phyloP scores from a whole-genome alignment of 2,113 vertebrate genomes.

The Eidolon helvum region DNA sequence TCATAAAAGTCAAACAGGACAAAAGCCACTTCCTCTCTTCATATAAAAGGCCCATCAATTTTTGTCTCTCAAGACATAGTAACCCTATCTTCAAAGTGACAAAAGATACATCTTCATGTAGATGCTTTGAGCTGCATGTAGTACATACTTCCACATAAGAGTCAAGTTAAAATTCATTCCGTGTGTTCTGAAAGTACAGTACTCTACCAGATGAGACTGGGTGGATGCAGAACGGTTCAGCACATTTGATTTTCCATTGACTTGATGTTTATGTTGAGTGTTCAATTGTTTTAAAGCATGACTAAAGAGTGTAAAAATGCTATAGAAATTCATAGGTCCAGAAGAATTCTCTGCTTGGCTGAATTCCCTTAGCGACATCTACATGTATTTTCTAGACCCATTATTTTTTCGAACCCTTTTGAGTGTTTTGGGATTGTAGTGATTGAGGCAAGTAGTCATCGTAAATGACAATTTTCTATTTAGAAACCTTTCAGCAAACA shows the following conservation, averaged over 20 bases:
- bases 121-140: slow-evolving; percentile 68
- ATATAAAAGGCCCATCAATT: not conserved
- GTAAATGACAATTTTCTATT: slow-evolving; percentile 75
- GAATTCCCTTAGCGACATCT: slow-evolving; percentile 74
- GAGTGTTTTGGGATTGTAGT: slow-evolving; percentile 77
- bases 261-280: slow-evolving; percentile 78
- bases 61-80: slow-evolving; percentile 5
- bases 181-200: slow-evolving; percentile 69
- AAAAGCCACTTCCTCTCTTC: not conserved
- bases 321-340: slow-evolving; percentile 75
- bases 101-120: slow-evolving; percentile 65
- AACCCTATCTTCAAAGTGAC: slow-evolving; percentile 68
- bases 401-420: slow-evolving; percentile 68
- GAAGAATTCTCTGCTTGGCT: slow-evolving; percentile 80
- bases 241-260: slow-evolving; percentile 76
- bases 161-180: slow-evolving; percentile 78
- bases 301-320: slow-evolving; percentile 82
- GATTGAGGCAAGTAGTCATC: slow-evolving; percentile 65
- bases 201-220: slow-evolving; percentile 77
- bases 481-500: slow-evolving; percentile 63
- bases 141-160: slow-evolving; percentile 60
- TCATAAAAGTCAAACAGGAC: not conserved
- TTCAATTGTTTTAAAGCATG: slow-evolving; percentile 85
- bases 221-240: slow-evolving; percentile 75
- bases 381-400: slow-evolving; percentile 71